phyloP scores from a whole-genome alignment of 1,140 invertebrate genomes.

The Wasmannia auropunctata region DNA sequence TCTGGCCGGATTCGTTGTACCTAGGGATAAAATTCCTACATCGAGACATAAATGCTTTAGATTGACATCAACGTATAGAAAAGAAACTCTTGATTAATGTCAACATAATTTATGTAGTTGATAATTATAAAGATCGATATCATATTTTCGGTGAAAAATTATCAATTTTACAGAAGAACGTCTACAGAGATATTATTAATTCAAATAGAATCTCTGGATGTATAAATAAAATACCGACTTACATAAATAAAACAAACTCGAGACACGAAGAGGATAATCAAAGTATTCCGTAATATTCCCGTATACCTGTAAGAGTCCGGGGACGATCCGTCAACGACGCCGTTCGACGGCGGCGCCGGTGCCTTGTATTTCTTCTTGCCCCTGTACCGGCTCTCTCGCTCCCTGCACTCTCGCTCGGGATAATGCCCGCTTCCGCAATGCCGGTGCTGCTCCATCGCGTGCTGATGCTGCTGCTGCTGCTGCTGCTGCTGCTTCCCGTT shows the following conservation, averaged over 20 bases:
- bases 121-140: neutral
- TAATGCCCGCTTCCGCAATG: conserved; percentile 58
- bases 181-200: neutral
- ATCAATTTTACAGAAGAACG: neutral
- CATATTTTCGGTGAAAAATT: neutral
- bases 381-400: conserved; percentile 80
- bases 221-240: too few species aligned
- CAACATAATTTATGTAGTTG: neutral
- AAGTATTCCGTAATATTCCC: conserved; percentile 11
- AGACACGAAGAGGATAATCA: neutral
- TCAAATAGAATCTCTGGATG: neutral
- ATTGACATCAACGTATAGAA: neutral
- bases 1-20: conserved; percentile 76
- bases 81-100: neutral
- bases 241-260: neutral
- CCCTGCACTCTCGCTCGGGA: conserved; percentile 71
- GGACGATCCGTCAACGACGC: conserved; percentile 66
- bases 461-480: conserved; percentile 57
- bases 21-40: neutral
- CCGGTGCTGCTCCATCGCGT: conserved; percentile 58
- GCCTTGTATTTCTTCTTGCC: conserved; percentile 89
- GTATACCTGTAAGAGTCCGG: conserved; percentile 76
- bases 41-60: neutral
- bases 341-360: conserved; percentile 85
- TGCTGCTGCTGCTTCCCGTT: conserved; percentile 39